Base-by-base conservation (phyloP, 2,888 invertebrate species). In the Dasysyrphus tricinctus region DNA sequence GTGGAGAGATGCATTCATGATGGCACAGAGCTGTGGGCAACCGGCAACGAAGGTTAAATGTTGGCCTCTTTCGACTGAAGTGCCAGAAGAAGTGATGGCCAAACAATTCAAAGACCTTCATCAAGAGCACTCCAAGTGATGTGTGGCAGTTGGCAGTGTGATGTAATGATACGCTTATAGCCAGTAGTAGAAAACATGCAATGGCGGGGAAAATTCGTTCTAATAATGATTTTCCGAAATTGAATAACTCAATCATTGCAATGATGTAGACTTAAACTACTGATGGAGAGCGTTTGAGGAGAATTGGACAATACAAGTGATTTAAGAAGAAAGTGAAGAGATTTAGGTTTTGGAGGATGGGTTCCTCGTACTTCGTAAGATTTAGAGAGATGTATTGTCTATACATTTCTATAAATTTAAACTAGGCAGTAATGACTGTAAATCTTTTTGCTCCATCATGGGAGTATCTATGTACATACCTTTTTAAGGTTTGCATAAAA, bases 201-300 rank as follows among this genome's bases (percentile, higher is more conserved):
- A 32, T 42, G 70, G 65, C 59, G 69, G 24, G 44, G 72, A 73
- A 85, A 85, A 85, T 85, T 77, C 77, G 19, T 81, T 85, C 81
- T 78, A 85, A 85, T 85, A 85, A 85, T 78, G 85, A 74, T 85
- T 85, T 85, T 81, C 77, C 77, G 49, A 85, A 69, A 63, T 77
- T 73, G 85, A 85, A 85, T 81, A 51, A 81, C 85, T 85, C 81
- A 85, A 85, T 85, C 73, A 69, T 42, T 74, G 39, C 24, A 24
- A 24, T 12, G 57, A 8, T 16, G 1, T 2, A 51, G 47, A 11
- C 14, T 16, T 63, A 19, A 49, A 34, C 12, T 37, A 16, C 19
- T 37, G 32, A 42, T 44, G 63, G 29, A 61, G 39, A 61, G 14
- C 42, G 19, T n/a, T 44, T 61, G 61, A 63, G 44, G 44, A 42